phyloP scores from a whole-genome alignment of 2,797 vertebrate species.

The Simalia tracyae region DNA sequence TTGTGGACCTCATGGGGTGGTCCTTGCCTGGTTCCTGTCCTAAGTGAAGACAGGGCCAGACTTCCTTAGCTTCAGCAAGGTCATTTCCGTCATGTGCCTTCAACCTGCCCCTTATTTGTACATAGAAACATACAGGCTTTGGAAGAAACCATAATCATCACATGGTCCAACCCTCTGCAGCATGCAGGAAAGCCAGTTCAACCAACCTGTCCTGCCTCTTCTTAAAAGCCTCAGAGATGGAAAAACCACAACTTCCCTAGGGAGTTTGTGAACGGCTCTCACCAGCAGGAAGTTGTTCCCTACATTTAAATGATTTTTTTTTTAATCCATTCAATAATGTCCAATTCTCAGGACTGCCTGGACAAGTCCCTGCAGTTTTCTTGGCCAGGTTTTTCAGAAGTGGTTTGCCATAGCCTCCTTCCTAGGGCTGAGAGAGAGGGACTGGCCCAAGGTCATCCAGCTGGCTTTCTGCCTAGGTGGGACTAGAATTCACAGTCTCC shows the following conservation, averaged over 20 bases:
- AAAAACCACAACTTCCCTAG: not conserved
- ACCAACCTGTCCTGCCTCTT: not conserved
- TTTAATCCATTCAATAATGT: too few species aligned
- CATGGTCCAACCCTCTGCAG: not conserved
- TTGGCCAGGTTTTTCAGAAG: too few species aligned
- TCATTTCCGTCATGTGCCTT: not conserved
- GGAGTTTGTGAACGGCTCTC: not conserved
- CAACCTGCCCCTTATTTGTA: not conserved
- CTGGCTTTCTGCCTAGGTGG: too few species aligned
- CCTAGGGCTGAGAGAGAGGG: too few species aligned
- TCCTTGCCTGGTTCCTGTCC: not conserved
- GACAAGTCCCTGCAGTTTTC: too few species aligned
- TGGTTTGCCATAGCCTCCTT: too few species aligned
- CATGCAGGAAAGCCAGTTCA: not conserved
- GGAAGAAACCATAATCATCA: not conserved
- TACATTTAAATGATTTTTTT: not conserved
- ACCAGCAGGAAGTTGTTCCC: not conserved
- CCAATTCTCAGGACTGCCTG: too few species aligned
- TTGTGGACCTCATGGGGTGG: not conserved
- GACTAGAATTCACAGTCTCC: too few species aligned
- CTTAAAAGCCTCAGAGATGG: not conserved
- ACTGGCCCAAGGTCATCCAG: too few species aligned
- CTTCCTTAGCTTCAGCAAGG: not conserved
- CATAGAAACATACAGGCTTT: not conserved
- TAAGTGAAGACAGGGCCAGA: not conserved